These are phyloP conservation scores for Pitangus sulphuratus DNA, from an alignment of 2,797 vertebrate genomes.

Conservation along the genomic window DNA sequence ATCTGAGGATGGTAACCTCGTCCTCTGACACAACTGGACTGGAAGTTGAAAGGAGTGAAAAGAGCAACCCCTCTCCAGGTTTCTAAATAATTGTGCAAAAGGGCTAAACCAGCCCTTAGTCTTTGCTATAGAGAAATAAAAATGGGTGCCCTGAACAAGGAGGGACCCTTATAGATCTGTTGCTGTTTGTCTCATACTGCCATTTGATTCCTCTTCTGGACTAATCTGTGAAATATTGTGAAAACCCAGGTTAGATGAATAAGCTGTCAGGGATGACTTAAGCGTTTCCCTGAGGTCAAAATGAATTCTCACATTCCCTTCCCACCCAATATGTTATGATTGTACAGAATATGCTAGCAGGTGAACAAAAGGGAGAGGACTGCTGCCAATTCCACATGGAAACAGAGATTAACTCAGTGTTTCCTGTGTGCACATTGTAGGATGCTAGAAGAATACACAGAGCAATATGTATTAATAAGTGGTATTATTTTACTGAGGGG, in stretches of 20 bases:
- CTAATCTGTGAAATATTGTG: not conserved
- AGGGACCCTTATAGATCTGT: not conserved
- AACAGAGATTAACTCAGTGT: not conserved
- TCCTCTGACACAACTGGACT: conserved; percentile 28
- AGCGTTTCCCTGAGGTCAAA: not conserved
- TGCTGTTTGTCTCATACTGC: not conserved
- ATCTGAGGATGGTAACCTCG: not conserved
- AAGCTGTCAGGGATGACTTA: not conserved
- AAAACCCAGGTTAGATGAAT: not conserved
- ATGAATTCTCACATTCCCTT: not conserved
- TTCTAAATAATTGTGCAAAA: conserved; percentile 10
- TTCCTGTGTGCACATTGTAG: not conserved
- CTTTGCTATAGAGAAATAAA: not conserved
- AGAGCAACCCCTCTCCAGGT: not conserved
- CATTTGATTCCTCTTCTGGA: not conserved
- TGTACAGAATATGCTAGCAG: not conserved
- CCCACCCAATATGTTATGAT: not conserved
- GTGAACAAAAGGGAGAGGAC: not conserved
- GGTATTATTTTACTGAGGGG: not conserved
- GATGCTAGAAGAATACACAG: not conserved
- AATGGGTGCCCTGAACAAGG: not conserved
- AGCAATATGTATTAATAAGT: not conserved
- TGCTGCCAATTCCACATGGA: not conserved
- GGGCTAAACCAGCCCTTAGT: not conserved
- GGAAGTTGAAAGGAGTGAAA: conserved; percentile 3